Percentiles rank a stretch among this genome's conserved stretches.
These are phyloP conservation scores for Willowsia nigromaculata DNA, from an alignment of 2,888 invertebrate genomes.

Conservation along the genomic window DNA sequence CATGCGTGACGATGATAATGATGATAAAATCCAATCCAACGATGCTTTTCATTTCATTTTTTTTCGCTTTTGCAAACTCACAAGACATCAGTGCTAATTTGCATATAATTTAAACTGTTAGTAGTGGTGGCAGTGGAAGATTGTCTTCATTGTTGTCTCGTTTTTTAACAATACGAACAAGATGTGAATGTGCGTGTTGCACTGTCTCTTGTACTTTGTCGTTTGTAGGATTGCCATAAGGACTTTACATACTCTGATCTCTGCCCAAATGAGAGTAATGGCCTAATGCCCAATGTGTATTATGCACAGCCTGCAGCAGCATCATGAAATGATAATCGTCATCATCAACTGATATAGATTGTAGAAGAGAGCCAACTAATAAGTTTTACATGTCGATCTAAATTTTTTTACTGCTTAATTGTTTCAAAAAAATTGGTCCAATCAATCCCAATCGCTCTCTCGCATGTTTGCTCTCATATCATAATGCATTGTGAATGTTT, in stretches of 20 bases:
- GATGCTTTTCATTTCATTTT: neutral
- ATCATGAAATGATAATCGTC: too few species aligned
- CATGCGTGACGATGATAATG: neutral
- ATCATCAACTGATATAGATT: neutral
- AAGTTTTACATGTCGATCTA: constrained; percentile 53
- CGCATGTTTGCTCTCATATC: neutral
- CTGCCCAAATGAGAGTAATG: constrained; percentile 10
- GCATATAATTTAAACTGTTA: constrained; percentile 29
- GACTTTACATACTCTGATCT: neutral
- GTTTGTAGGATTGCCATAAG: constrained; percentile 2
- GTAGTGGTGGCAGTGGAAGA: neutral
- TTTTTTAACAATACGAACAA: constrained; percentile 6
- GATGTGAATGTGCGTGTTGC: neutral
- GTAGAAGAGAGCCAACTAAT: neutral
- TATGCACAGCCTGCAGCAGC: neutral
- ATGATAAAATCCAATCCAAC: neutral
- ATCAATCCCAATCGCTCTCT: neutral
- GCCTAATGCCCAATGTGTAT: neutral
- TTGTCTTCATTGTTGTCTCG: constrained; percentile 26
- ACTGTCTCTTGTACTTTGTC: neutral
- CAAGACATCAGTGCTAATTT: constrained; percentile 21
- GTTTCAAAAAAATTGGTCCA: constrained; percentile 47
- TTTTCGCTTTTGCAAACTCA: neutral
- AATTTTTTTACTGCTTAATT: constrained; percentile 63
- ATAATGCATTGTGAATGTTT: neutral